Base-by-base conservation (phyloP, 1,140 invertebrate genomes). In the Diabrotica undecimpunctata region DNA sequence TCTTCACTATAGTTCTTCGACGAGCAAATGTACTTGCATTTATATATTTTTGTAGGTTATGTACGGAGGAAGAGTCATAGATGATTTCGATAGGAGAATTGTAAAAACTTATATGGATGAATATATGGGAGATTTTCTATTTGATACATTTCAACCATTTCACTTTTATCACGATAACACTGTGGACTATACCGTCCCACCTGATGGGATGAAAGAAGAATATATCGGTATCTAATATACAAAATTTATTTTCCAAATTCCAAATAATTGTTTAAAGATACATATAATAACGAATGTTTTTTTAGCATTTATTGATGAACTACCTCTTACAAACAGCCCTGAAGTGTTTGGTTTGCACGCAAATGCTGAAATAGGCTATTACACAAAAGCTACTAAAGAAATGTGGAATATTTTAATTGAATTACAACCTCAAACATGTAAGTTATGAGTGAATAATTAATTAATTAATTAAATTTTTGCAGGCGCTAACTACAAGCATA, bases 331-430 rank as follows among this genome's bases (percentile, higher is more conserved):
- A 5, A 91, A 92, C 70, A 87, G 87, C 35, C 94, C 94, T 2
- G 91, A 93, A 77, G 90, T 96, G 61, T 91, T 96, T 81, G 95
- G 95, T 64, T 82, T 97, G 70, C 92, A 97, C 81, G 84, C 90
- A 46, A 97, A 97, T 81, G 94, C 93, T 7, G 94, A 96, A 84
- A 96, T 96, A 75, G 88, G 88, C n/a, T 92, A 92, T 77, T 95
- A 94, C 76, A 94, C 91, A 50, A 85, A 91, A 78, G 89, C 91
- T 0, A 88, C 90, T 6, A 87, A 88, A 71, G 87, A 88, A 73
- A 93, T 96, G 82, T 95, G 92, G 92, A 82, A 71, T 53, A 86
- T 91, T 78, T 81, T 96, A 54, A 88, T 94, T 70, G 90, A 94
- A 73, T 79, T 95, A 38, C 93, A 96, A 76, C 93, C 94, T 13